Evolutionary conservation across 2,888 invertebrate species (phyloP).

Genomic region (Drosophila cracens): DNA sequence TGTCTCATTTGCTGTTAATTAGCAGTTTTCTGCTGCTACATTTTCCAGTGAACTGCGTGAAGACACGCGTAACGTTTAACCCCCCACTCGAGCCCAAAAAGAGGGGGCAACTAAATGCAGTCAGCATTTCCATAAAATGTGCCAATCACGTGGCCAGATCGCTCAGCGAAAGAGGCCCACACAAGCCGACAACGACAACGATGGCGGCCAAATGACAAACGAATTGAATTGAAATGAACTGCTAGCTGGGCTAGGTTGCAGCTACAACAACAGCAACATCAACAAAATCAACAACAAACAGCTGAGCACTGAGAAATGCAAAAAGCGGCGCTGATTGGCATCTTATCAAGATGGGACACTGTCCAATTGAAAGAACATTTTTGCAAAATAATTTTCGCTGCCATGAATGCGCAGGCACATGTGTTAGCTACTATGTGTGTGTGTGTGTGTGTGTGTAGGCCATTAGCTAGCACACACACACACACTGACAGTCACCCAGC

Average conservation of each 20-base stretch:
- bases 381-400: conserved; percentile 79
- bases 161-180: conserved; percentile 60
- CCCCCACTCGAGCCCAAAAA: not conserved
- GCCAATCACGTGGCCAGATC: conserved; percentile 71
- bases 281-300: conserved; percentile 19
- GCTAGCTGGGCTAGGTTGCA: conserved; percentile 39
- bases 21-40: conserved; percentile 34
- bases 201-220: conserved; percentile 76
- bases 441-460: conserved; percentile 24
- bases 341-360: conserved; percentile 85
- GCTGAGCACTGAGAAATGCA: conserved; percentile 49
- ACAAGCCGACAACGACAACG: conserved; percentile 38
- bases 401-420: conserved; percentile 48
- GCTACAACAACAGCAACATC: conserved; percentile 33
- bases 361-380: conserved; percentile 83
- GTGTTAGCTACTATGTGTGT: conserved; percentile 4
- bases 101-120: conserved; percentile 38
- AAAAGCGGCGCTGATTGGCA: conserved; percentile 82
- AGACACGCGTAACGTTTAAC: conserved; percentile 60
- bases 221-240: conserved; percentile 82
- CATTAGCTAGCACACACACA: conserved; percentile 26
- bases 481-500: conserved; percentile 61
- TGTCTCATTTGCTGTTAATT: conserved; percentile 71
- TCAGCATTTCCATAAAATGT: conserved; percentile 78
- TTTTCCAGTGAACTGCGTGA: conserved; percentile 63